These are phyloP conservation scores for Ectropis grisescens DNA, from an alignment of 1,140 invertebrate genomes.

Conservation along the genomic window DNA sequence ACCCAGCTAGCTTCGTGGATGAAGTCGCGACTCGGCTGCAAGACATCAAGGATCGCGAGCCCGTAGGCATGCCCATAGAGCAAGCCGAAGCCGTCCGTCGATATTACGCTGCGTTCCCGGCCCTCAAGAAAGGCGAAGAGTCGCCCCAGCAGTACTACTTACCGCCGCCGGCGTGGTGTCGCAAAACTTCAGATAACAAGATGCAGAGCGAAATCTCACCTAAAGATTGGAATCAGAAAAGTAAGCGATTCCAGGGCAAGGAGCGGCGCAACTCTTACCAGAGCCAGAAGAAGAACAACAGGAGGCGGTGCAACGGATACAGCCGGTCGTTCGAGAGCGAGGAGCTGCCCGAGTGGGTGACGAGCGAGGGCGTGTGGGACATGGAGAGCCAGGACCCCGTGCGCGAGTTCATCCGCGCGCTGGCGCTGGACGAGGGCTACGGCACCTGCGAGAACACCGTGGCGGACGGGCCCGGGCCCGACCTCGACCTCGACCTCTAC, in stretches of 20 bases:
- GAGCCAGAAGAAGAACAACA: constrained; percentile 49
- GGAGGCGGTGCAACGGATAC: constrained; percentile 52
- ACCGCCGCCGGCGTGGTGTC: constrained; percentile 60
- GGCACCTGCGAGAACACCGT: constrained; percentile 66
- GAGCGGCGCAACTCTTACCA: constrained; percentile 62
- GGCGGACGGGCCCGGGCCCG: constrained; percentile 48
- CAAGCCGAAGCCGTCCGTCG: constrained; percentile 65
- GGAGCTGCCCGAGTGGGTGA: constrained; percentile 64
- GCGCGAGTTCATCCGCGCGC: constrained; percentile 59
- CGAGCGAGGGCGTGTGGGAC: constrained; percentile 63
- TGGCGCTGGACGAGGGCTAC: constrained; percentile 63
- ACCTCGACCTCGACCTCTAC: constrained; percentile 70
- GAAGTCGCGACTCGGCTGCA: constrained; percentile 55
- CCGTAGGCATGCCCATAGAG: constrained; percentile 58
- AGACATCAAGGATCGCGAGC: constrained; percentile 53
- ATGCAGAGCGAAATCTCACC: constrained; percentile 54
- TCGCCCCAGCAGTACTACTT: constrained; percentile 56
- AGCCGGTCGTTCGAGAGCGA: constrained; percentile 57
- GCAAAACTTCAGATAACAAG: constrained; percentile 35
- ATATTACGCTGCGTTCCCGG: constrained; percentile 70
- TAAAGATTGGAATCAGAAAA: constrained; percentile 58
- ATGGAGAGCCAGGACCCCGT: constrained; percentile 65
- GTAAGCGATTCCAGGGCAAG: constrained; percentile 42
- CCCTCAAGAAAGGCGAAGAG: constrained; percentile 60
- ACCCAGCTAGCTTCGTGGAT: constrained; percentile 56